Evolutionary conservation across 1,140 invertebrate genomes (phyloP), one percentile per base, ranked within the genome.

Genomic region (Scylla paramamosain): DNA sequence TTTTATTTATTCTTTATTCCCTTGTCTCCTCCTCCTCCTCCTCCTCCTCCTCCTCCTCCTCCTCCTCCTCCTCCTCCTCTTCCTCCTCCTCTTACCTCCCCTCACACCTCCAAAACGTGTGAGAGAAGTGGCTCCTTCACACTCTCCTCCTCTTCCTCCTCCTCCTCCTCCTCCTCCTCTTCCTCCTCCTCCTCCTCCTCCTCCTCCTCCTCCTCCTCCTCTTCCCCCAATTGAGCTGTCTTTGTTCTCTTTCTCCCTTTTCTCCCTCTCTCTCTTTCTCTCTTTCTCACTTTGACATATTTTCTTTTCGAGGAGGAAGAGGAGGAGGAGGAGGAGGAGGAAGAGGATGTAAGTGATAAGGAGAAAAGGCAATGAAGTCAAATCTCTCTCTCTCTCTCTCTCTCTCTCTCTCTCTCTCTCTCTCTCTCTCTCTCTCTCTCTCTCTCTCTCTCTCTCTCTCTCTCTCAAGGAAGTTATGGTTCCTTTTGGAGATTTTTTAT

Each of bases 361-460:
- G 25, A n/a, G 67, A n/a, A 77, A 77, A 4, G 52, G 52, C 52
- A 59, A 77, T 77, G 67, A 2, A n/a, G 39, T 4, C 20, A 12
- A n/a, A 77, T 14, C 14, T 87, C 84, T 87, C 31, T 87, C 84
- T 87, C 84, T 88, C 16, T 52, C 12, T 14, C n/a, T 39, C 46
- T 46, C 88, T 39, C 84, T 39, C 84, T 87, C 31, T 46, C 84
- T 39, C 84, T 87, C 84, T 87, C 84, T 87, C 84, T 87, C 84
- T 87, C 84, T 87, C 84, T 87, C 84, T 87, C 84, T 87, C 84
- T 87, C 84, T 87, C 84, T 87, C 84, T 87, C 84, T 87, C 84
- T 87, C 84, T 87, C 84, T 87, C 84, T 87, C 84, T 87, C 84
- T 87, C 84, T 87, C 84, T 87, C 84, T 87, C 84, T 87, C 84